These are phyloP conservation scores for Mylabris sibirica DNA, from an alignment of 2,888 invertebrate genomes.

Conservation along the genomic window DNA sequence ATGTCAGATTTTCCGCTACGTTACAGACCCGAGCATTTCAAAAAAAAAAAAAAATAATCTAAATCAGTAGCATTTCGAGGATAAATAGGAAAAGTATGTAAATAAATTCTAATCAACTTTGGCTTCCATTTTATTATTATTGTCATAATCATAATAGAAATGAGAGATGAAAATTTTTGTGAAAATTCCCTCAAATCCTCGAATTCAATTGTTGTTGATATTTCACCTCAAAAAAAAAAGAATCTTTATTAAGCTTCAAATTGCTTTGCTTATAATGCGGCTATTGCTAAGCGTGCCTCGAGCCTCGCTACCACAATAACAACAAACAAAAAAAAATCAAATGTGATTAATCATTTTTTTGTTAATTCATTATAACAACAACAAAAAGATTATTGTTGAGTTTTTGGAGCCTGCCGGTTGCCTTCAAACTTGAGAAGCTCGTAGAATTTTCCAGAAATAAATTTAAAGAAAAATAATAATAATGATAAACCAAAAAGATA, in stretches of 20 bases:
- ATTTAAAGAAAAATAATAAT: not conserved
- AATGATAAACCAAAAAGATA: conserved; percentile 26
- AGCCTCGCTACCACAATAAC: conserved; percentile 52
- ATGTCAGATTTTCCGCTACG: not conserved
- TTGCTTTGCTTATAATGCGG: conserved; percentile 46
- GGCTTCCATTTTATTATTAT: conserved; percentile 52
- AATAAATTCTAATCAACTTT: conserved; percentile 50
- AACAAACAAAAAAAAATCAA: conserved; percentile 22
- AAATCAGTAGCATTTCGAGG: conserved; percentile 34
- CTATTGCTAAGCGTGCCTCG: conserved; percentile 52
- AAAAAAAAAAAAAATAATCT: too few species aligned
- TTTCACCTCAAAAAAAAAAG: conserved; percentile 28
- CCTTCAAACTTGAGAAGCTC: conserved; percentile 42
- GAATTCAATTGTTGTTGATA: conserved; percentile 51
- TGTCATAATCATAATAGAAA: conserved; percentile 42
- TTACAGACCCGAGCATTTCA: conserved; percentile 33
- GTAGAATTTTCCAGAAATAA: conserved; percentile 23
- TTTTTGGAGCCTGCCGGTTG: conserved; percentile 55
- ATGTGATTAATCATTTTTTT: conserved; percentile 51
- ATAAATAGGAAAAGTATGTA: conserved; percentile 36
- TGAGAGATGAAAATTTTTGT: conserved; percentile 43
- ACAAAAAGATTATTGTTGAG: conserved; percentile 21
- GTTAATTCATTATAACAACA: conserved; percentile 44
- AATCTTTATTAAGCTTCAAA: not conserved
- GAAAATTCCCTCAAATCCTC: conserved; percentile 11